These are phyloP conservation scores for Pseudocheirus occidentalis DNA, from an alignment of 2,797 vertebrate genomes.

Conservation along the genomic window DNA sequence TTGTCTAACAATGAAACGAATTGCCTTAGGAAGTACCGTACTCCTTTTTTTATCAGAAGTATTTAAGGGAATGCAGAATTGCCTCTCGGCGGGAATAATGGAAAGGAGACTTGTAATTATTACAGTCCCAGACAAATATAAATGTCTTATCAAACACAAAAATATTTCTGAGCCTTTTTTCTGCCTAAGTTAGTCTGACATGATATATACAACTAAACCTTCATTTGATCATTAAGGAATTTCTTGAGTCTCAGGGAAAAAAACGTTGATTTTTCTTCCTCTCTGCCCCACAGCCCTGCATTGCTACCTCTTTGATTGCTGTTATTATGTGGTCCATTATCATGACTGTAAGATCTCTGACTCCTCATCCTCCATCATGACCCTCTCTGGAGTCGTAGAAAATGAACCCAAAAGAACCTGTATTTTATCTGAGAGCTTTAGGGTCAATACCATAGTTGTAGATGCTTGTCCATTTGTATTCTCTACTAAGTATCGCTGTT, in stretches of 20 bases:
- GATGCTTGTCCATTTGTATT: background rate
- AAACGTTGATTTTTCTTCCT: background rate
- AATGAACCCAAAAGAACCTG: background rate
- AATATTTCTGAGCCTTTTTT: background rate
- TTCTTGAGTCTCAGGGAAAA: background rate
- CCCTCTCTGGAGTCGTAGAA: background rate
- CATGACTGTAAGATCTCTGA: background rate
- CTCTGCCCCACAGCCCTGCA: background rate
- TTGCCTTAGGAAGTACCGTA: background rate
- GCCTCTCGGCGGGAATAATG: background rate
- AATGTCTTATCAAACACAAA: background rate
- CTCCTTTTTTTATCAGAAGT: background rate
- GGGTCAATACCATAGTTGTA: background rate
- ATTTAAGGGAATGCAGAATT: background rate
- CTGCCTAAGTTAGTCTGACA: background rate
- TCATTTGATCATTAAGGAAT: background rate
- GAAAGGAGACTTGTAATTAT: background rate
- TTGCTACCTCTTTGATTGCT: background rate
- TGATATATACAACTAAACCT: background rate
- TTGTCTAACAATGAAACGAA: background rate
- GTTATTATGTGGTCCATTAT: background rate
- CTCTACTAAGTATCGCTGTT: background rate
- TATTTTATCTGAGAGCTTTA: background rate
- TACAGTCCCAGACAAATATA: background rate
- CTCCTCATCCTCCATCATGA: background rate